Percentiles rank a stretch among this genome's conserved stretches.
Conservation (phyloP, 2,888 invertebrate species). For the Herminia tarsipennalis region DNA sequence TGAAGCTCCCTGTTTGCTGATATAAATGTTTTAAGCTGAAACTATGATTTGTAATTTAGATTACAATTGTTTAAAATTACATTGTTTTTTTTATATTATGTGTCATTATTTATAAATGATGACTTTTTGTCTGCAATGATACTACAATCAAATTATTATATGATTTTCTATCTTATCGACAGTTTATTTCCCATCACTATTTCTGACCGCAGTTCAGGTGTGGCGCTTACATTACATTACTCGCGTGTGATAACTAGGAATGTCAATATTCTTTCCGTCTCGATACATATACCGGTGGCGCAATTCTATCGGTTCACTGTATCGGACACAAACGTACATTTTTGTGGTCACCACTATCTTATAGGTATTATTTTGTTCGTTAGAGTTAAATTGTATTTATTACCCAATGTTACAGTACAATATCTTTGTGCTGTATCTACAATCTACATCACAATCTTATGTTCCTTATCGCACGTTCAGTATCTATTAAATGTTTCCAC, state of each 20-base stretch:
- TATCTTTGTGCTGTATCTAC: no score
- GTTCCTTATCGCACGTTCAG: no score
- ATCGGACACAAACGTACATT: constrained; percentile 36
- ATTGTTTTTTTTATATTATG: no score
- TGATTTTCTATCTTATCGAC: constrained; percentile 15
- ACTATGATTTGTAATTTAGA: no score
- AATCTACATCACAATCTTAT: no score
- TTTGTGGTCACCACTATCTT: constrained; percentile 36
- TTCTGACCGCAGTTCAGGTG: constrained; percentile 57
- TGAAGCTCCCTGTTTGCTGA: no score
- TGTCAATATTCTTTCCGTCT: constrained; percentile 64
- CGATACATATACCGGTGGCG: constrained; percentile 58
- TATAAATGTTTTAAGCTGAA: no score
- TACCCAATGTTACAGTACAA: neutral
- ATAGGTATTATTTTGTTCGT: constrained; percentile 4
- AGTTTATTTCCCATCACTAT: constrained; percentile 40
- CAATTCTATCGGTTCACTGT: constrained; percentile 59
- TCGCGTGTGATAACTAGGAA: constrained; percentile 52
- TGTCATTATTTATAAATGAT: no score
- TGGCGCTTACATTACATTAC: constrained; percentile 62
- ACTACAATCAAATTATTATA: constrained; percentile 1
- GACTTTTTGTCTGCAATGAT: neutral
- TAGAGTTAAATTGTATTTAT: neutral
- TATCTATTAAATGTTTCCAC: no score
- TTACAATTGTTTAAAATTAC: no score